phyloP scores from a whole-genome alignment of 2,113 vertebrate species.

The Xenotilapia flavipinnis region DNA sequence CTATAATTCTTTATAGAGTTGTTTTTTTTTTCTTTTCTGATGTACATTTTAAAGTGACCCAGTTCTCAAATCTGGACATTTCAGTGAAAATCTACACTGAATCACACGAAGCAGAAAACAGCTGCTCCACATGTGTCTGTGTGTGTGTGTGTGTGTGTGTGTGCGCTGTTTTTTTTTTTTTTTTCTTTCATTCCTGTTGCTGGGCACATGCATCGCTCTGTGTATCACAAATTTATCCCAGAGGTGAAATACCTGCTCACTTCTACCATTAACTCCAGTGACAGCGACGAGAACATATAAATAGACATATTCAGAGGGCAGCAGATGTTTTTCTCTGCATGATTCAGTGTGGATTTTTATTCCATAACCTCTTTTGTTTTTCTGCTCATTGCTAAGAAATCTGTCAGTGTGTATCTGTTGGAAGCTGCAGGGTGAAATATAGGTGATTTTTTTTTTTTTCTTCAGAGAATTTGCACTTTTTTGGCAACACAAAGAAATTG shows the following conservation, averaged over 20 bases:
- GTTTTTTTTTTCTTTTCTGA: not conserved
- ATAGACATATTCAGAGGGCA: not conserved
- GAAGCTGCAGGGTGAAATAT: constrained; percentile 51
- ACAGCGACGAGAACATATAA: not conserved
- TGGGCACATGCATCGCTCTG: not conserved
- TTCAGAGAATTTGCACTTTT: constrained; percentile 77
- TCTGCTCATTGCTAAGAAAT: constrained; percentile 37
- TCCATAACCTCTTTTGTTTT: constrained; percentile 31
- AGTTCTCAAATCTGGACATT: constrained; percentile 51
- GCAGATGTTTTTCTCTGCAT: not conserved
- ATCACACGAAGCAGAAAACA: not conserved
- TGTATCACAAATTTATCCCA: not conserved
- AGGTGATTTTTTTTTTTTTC: constrained; percentile 29
- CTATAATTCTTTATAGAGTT: constrained; percentile 18
- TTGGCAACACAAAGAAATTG: constrained; percentile 71
- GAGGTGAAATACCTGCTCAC: not conserved
- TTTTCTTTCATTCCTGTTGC: not conserved
- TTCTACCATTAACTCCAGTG: not conserved
- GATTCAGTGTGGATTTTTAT: constrained; percentile 22
- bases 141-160: not conserved
- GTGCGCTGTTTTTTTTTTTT: not conserved
- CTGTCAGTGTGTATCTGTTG: constrained; percentile 51
- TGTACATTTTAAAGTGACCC: constrained; percentile 49
- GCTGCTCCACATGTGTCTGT: not conserved
- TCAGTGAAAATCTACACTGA: not conserved